Base-by-base conservation (phyloP, 2,888 invertebrate genomes). In the Bursaphelenchus okinawaensis region DNA sequence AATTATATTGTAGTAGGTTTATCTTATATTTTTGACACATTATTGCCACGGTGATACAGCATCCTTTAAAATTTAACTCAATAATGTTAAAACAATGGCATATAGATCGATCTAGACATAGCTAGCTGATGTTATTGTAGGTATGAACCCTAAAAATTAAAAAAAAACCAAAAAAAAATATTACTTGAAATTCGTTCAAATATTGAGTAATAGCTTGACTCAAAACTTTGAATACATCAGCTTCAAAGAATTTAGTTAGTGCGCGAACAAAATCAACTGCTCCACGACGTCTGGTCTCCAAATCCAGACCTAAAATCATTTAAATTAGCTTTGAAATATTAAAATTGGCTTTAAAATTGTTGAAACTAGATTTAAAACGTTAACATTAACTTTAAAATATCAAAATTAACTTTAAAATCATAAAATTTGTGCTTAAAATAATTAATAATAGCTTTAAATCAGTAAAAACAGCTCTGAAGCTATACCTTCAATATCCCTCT, bases 201-300 rank as follows among this genome's bases (percentile, higher is more conserved):
- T 70, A 66, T 3, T 52, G 52, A 22, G 56, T 29, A n/a, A 64
- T 64, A 54, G 61, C 55, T 16, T 55, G 22, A 8, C 60, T 55
- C 12, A 78, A 68, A 55, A 75, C 67, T 6, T 66, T 68, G 26
- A 71, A 66, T 24, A 83, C 70, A 69, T 81, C 88, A 23, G 84
- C 74, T 72, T 93, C 93, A 83, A 92, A 93, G 81, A 90, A 90
- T 75, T 89, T 87, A 23, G 92, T 91, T 1, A 99, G 86, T 0
- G 93, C 90, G 82, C 91, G 90, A 23, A 98, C 95, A 62, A 98
- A 87, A 86, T 99, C 96, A 85, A 95, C 94, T 55, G 96, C 95
- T 24, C 98, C 92, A 70, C 96, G 87, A 24, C 98, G 87, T 59
- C 98, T 87, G 0, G 98, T 98, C 84, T 95, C 95, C 68, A 94